phyloP scores from a whole-genome alignment of 2,113 vertebrate genomes.

The Oceanites oceanicus region DNA sequence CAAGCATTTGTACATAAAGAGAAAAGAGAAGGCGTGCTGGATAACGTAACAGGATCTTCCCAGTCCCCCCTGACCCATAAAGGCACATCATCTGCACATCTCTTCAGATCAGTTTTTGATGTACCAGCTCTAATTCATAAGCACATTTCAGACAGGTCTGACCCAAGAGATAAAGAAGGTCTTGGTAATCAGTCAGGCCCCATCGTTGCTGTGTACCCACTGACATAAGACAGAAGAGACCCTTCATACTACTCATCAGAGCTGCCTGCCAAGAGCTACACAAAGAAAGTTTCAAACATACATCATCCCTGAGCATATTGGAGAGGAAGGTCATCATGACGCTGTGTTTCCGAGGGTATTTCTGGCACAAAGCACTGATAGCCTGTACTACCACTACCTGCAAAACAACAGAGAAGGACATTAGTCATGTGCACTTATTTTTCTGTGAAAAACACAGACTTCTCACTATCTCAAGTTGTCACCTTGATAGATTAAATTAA shows the following conservation, averaged over 20 bases:
- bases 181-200: not conserved
- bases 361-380: slow-evolving; percentile 96
- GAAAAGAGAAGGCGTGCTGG: not conserved
- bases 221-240: fast-evolving
- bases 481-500: not conserved
- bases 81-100: not conserved
- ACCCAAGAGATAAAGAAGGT: not conserved
- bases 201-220: not conserved
- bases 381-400: slow-evolving; percentile 99
- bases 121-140: not conserved
- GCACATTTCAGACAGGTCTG: not conserved
- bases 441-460: fast-evolving
- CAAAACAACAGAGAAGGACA: not conserved
- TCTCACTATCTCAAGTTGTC: not conserved
- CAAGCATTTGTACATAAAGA: fast-evolving
- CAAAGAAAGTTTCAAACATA: slow-evolving; percentile 61
- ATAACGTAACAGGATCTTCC: not conserved
- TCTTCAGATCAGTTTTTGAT: not conserved
- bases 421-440: fast-evolving
- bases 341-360: slow-evolving; percentile 95
- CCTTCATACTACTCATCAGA: not conserved
- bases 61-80: not conserved
- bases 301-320: slow-evolving; percentile 97
- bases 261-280: not conserved
- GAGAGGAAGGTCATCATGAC: slow-evolving; percentile 99